Base-by-base conservation (phyloP, 2,113 vertebrate genomes). In the Cololabis saira region DNA sequence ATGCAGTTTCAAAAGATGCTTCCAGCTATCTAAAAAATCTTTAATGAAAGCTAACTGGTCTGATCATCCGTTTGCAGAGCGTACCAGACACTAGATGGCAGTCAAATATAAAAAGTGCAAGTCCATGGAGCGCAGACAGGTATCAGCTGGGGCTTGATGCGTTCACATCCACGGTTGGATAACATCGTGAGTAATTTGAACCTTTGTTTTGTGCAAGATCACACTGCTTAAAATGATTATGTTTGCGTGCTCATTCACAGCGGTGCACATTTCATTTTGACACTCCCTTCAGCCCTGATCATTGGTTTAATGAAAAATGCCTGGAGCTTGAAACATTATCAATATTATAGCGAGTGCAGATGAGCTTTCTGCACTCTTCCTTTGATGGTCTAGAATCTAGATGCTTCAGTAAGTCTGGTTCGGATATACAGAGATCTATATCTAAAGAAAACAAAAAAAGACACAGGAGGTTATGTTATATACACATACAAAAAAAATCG, bases 21-120 rank as follows among this genome's bases (percentile, higher is more conserved):
- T 27, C 24, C 24, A 27, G 24, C 24, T 27, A 5, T 27, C 24
- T 27, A 27, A 27, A 27, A n/a, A 27, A 27, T 5, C 3, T 27
- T 27, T 27, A 27, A 27, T 27, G 24, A 27, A 27, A 27, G 24
- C 24, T 27, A 3, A 27, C 24, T 5, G 24, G 24, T 27, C 24
- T 27, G 24, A 27, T 27, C 24, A 9, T 11, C 33, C 33, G 10
- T 37, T 37, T 37, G 33, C 33, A 15, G 16, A 47, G 45, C 18
- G 17, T 11, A 47, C n/a, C 17, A 18, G 45, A 14, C 88, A 87
- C 82, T 83, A 90, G 88, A 72, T 87, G 88, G 84, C 83, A 87
- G 74, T 77, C 72, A 83, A 76, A 78, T 62, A 77, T 37, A 68
- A 82, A 64, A 48, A 66, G 70, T 70, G n/a, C 48, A 54, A 21